Evolutionary conservation across 2,888 invertebrate genomes (phyloP), one percentile per base, ranked within the genome.

Genomic region (Caenorhabditis afra): DNA sequence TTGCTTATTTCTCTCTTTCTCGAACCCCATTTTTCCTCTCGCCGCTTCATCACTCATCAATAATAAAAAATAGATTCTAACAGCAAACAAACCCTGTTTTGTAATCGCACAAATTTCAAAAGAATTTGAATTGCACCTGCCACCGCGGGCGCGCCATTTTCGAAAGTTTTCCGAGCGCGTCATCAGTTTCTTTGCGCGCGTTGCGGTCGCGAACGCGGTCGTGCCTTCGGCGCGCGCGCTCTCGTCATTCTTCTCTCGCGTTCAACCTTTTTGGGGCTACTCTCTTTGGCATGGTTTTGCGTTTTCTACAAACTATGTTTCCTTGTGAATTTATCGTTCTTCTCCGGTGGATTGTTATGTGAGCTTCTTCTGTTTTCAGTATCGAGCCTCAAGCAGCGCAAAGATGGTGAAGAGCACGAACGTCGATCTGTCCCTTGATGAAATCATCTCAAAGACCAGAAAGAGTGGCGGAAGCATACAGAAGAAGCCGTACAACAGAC

Each of bases 391-490:
- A 41, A 41, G 14, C 41, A 41, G 11, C 41, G 11, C 41, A 50
- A 74, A 52, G 74, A 79, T 79, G 79, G 75, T 70, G 35, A 79
- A 75, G 64, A 49, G 67, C 16, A 57, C 68, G 20, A 79, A 73
- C 22, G 83, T 83, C n/a, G 83, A 83, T 29, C 29, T 83, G 70
- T 79, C 83, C 16, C 77, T 83, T 4, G 83, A 83, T 59, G 83
- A 83, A 44, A 81, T 83, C 37, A 83, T 83, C 52, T 67, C 83
- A 12, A 70, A 74, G 45, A 78, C 70, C 20, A 75, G 66, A 62
- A 81, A 83, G 53, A 67, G 53, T 22, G 73, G 58, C 22, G 58
- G 49, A 20, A 74, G 50, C 20, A 74, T 73, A 49, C 79, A 79
- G 64, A 53, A 73, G 47, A 62, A 65, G 22, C 41, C 65, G 3